These are phyloP conservation scores for Incurvaria masculella DNA, from an alignment of 2,888 invertebrate genomes.

Conservation along the genomic window DNA sequence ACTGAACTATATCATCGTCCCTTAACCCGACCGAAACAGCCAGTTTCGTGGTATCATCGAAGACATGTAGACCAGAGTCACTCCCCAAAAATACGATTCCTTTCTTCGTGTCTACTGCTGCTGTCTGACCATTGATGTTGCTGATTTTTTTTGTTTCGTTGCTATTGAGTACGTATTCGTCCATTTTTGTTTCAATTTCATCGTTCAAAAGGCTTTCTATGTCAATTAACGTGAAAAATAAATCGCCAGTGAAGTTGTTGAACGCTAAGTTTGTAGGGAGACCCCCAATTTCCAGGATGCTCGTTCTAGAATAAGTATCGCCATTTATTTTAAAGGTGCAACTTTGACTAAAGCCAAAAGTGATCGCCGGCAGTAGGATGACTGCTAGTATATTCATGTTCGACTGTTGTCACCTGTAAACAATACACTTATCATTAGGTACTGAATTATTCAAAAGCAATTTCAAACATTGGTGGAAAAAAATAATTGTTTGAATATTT, in stretches of 20 bases:
- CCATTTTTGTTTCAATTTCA: slow-evolving; percentile 44
- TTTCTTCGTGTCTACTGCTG: slow-evolving; percentile 33
- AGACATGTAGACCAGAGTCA: slow-evolving; percentile 33
- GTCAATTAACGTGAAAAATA: slow-evolving; percentile 42
- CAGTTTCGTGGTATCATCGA: slow-evolving; percentile 33
- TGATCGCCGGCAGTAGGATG: slow-evolving; percentile 24
- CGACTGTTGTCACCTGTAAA: too few relatives aligned
- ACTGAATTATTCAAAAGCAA: too few relatives aligned
- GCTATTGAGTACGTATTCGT: slow-evolving; percentile 38
- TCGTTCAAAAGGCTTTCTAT: slow-evolving; percentile 40
- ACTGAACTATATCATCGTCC: slow-evolving; percentile 43
- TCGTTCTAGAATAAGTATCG: slow-evolving; percentile 26
- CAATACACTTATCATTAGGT: too few relatives aligned
- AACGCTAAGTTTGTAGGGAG: slow-evolving; percentile 40
- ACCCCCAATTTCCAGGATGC: slow-evolving; percentile 38
- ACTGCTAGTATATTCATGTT: too few relatives aligned
- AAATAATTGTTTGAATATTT: too few relatives aligned
- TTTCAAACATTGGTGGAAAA: too few relatives aligned
- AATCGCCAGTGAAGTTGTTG: slow-evolving; percentile 31
- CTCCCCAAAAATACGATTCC: slow-evolving; percentile 38
- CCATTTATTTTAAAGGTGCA: slow-evolving; percentile 31
- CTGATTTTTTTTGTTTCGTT: slow-evolving; percentile 36
- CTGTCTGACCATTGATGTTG: slow-evolving; percentile 38
- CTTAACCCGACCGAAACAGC: slow-evolving; percentile 30
- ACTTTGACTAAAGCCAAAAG: too few relatives aligned